These are phyloP conservation scores for Maconellicoccus hirsutus DNA, from an alignment of 1,140 invertebrate genomes.

Conservation along the genomic window DNA sequence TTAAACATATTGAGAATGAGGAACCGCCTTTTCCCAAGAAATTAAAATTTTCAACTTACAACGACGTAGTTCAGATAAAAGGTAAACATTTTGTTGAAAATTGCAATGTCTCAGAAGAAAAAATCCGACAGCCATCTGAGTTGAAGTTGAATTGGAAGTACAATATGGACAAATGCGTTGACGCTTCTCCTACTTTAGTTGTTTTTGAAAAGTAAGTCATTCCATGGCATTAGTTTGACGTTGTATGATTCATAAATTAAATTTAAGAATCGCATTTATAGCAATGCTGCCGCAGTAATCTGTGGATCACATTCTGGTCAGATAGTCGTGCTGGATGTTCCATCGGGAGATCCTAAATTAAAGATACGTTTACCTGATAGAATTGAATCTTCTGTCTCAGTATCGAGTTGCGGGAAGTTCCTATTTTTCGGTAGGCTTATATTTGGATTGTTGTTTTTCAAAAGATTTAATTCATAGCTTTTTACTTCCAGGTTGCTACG, in stretches of 20 bases:
- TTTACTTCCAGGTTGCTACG: conserved; percentile 37
- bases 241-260: no score
- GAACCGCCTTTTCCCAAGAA: background rate
- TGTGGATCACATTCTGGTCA: conserved; percentile 40
- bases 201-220: conserved; percentile 28
- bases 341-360: conserved; percentile 34
- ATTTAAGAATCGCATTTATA: no score
- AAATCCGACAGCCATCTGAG: background rate
- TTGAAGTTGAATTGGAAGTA: conserved; percentile 32
- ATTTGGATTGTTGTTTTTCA: no score
- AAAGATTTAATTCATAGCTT: no score
- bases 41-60: background rate
- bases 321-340: conserved; percentile 34
- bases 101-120: background rate
- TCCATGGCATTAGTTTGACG: background rate
- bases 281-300: conserved; percentile 27
- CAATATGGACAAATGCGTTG: conserved; percentile 38
- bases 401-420: conserved; percentile 34
- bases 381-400: conserved; percentile 38
- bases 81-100: background rate
- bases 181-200: conserved; percentile 35
- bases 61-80: background rate
- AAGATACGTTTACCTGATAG: conserved; percentile 34
- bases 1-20: background rate
- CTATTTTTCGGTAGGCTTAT: conserved; percentile 36